These are phyloP conservation scores for Hybos culiciformis DNA, from an alignment of 2,888 invertebrate genomes.

Conservation along the genomic window DNA sequence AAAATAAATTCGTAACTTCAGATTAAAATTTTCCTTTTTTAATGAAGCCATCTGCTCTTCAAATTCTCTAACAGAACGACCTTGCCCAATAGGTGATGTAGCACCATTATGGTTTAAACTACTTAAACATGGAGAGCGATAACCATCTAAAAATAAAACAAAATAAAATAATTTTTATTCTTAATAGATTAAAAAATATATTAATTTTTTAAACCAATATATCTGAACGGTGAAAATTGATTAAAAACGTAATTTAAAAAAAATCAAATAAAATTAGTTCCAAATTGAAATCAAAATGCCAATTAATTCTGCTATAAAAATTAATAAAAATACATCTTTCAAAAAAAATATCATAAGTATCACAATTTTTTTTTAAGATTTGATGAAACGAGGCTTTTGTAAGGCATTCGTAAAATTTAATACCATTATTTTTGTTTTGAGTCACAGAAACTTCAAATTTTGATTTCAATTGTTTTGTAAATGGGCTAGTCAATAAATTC, in stretches of 20 bases:
- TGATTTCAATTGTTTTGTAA: background rate
- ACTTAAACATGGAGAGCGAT: slow-evolving; percentile 24
- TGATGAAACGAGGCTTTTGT: no score
- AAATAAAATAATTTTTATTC: background rate
- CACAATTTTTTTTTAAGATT: no score
- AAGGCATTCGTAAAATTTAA: no score
- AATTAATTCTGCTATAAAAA: no score
- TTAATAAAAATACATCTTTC: no score
- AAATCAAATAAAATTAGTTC: slow-evolving; percentile 6
- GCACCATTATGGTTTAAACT: slow-evolving; percentile 21
- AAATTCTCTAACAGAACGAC: slow-evolving; percentile 74
- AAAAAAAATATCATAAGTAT: no score
- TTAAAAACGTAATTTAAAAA: slow-evolving; percentile 1
- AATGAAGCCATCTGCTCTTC: slow-evolving; percentile 72
- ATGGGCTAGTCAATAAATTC: no score
- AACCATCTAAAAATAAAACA: slow-evolving; percentile 18
- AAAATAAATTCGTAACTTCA: slow-evolving; percentile 82
- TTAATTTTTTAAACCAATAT: background rate
- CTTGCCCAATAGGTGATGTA: slow-evolving; percentile 39
- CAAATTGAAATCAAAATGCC: no score
- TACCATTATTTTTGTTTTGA: no score
- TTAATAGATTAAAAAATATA: background rate
- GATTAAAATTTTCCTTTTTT: slow-evolving; percentile 83
- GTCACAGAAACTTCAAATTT: background rate
- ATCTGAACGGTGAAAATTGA: no score